Evolutionary conservation across 30 jellyfish, hydroid and myxozoan genomes (phyloP).

Genomic region (Cassiopea andromeda): DNA sequence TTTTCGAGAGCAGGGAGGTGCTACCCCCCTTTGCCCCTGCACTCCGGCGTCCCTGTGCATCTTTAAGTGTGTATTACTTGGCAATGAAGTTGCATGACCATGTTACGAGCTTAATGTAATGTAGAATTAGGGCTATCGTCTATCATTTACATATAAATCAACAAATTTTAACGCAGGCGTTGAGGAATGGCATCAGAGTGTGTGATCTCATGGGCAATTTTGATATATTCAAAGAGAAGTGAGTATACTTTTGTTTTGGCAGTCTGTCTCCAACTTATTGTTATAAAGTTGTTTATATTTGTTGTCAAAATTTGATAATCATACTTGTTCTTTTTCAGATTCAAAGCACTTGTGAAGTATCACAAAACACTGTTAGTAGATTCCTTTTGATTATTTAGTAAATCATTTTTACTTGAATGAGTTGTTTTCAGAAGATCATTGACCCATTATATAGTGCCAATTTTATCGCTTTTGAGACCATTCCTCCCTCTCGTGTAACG

Average conservation of each 20-base stretch:
- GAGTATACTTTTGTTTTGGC: constrained; percentile 9
- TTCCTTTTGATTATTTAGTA: neutral
- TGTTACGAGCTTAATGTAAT: too few relatives aligned
- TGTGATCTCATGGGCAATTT: constrained; percentile 90
- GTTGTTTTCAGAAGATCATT: too few relatives aligned
- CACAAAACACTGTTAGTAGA: constrained; percentile 80
- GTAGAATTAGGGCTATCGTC: neutral
- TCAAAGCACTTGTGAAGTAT: constrained; percentile 74
- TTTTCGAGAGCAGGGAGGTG: neutral
- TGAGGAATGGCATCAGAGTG: constrained; percentile 94
- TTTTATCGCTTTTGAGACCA: too few relatives aligned
- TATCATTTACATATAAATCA: neutral
- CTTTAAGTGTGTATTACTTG: too few relatives aligned
- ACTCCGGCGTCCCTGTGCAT: too few relatives aligned
- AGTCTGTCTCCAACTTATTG: neutral
- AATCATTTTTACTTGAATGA: too few relatives aligned
- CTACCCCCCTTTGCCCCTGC: too few relatives aligned
- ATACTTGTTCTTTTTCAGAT: constrained; percentile 34
- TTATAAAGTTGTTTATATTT: neutral
- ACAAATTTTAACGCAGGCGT: constrained; percentile 55
- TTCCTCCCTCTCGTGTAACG: too few relatives aligned
- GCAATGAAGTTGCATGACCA: too few relatives aligned
- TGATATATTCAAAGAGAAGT: constrained; percentile 80
- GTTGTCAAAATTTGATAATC: neutral
- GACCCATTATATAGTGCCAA: too few relatives aligned